Evolutionary conservation across 2,888 invertebrate genomes (phyloP).

Genomic region (Eupithecia insigniata): DNA sequence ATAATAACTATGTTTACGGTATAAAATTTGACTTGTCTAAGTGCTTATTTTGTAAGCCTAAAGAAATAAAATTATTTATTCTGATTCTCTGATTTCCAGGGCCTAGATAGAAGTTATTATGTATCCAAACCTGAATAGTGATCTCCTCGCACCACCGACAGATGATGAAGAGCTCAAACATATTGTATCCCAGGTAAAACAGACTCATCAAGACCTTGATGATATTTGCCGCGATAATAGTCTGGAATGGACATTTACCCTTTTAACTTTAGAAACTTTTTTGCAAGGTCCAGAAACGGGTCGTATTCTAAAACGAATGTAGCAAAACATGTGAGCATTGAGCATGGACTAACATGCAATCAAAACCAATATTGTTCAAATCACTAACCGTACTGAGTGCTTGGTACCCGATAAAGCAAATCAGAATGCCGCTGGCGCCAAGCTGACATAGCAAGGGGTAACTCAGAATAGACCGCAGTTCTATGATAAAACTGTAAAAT

Average conservation of each 20-base stretch:
- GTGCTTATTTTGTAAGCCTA: no score
- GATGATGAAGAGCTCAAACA: conserved; percentile 68
- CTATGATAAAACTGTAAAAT: conserved; percentile 59
- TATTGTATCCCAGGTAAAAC: conserved; percentile 68
- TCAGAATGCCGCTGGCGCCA: conserved; percentile 66
- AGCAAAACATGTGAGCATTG: no score
- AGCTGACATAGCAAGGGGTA: conserved; percentile 71
- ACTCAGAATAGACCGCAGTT: conserved; percentile 63
- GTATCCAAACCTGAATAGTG: conserved; percentile 64
- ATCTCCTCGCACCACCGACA: conserved; percentile 78
- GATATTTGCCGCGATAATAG: conserved; percentile 57
- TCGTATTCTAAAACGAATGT: background rate
- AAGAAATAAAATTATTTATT: no score
- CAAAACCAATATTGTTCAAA: conserved; percentile 2
- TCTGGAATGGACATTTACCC: conserved; percentile 52
- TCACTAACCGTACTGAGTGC: conserved; percentile 62
- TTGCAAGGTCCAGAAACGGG: background rate
- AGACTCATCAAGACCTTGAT: conserved; percentile 69
- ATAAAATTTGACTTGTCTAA: no score
- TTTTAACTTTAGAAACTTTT: conserved; percentile 3
- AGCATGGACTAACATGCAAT: no score
- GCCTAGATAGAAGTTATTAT: no score
- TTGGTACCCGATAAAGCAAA: conserved; percentile 73
- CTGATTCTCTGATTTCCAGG: no score
- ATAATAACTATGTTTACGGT: no score